Base-by-base conservation (phyloP, 2,113 vertebrate genomes). In the Hiodon tergisus region DNA sequence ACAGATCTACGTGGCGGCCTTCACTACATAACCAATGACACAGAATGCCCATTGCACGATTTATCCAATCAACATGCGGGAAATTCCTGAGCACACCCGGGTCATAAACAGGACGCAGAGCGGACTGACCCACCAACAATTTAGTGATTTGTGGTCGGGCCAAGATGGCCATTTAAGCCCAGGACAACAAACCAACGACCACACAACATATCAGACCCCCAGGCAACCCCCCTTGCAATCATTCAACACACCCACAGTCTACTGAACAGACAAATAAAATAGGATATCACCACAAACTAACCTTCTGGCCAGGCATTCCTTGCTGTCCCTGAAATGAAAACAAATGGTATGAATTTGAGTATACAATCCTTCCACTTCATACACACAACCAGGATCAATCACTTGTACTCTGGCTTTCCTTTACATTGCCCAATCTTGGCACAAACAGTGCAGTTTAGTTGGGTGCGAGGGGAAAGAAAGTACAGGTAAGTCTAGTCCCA, bases 251-350 rank as follows among this genome's bases (percentile, higher is more conserved):
- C 66, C 10, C 13, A 70, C 52, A 70, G 2, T 9, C 13, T n/a
- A 52, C 6, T 55, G 17, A 2, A 17, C 55, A 72, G 3, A 71
- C 17, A 46, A 47, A 57, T 14, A 71, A 46, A 8, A 9, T 17
- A 50, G 3, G 8, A 51, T 48, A 5, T 46, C n/a, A 17, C 16
- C 14, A 6, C 1, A 74, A 11, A 80, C 90, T 92, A 86, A 97
- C 95, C 94, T 97, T 96, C 71, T 92, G 92, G 16, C 95, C 95
- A 67, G 95, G 94, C 77, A 93, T 90, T 82, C 95, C 95, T 87
- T 94, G 93, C 83, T 92, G 88, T 48, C 96, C 95, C 95, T 98
- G 85, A 3, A 78, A 90, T 2, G 78, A 7, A 82, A 3, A 4
- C 6, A 6, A n/a, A 5, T 50, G 9, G 13, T 57, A 83, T 3